Base-by-base conservation (phyloP, 2,888 invertebrate genomes). In the Lochmaea capreae region DNA sequence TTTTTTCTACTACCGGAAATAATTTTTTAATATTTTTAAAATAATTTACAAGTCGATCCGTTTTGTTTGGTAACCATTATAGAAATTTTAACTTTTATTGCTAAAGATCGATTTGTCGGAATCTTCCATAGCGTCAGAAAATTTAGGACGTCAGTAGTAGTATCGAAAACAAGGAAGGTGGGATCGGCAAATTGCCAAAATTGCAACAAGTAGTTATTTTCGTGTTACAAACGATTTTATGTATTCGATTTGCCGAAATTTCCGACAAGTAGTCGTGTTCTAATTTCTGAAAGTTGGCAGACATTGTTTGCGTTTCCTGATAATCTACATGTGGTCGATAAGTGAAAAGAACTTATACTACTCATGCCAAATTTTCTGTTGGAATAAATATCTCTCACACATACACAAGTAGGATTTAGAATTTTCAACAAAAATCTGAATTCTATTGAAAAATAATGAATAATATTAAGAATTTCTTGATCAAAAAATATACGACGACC, bases 121-220 rank as follows among this genome's bases (percentile, higher is more conserved):
- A 14, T 43, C 8, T 63, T 12, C n/a, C 6, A 18, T 43, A 5
- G 62, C 77, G 78, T 76, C 76, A 75, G 71, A 65, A 73, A 58
- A 71, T 39, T 14, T 16, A 73, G 77, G 78, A 77, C 78, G 78
- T 67, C 71, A 72, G 57, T 67, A 42, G 42, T 62, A 74, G 71
- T 75, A 78, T 79, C 78, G 74, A 79, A 80, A 79, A 78, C 80
- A 79, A 79, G 79, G 78, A 85, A 85, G 85, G 86, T 86, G 85
- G 84, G 82, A 84, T 85, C 84, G 86, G 86, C 85, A 84, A 65
- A 67, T 76, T 82, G 85, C 86, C 86, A 86, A 52, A 83, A 83
- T 84, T 78, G 84, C 85, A 85, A 85, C 86, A 86, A 84, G 84
- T 84, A 78, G 81, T 78, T 74, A 61, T 39, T 61, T 61, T 61